Conservation (phyloP, 1,140 invertebrate species). For the Saxidomus purpurata region DNA sequence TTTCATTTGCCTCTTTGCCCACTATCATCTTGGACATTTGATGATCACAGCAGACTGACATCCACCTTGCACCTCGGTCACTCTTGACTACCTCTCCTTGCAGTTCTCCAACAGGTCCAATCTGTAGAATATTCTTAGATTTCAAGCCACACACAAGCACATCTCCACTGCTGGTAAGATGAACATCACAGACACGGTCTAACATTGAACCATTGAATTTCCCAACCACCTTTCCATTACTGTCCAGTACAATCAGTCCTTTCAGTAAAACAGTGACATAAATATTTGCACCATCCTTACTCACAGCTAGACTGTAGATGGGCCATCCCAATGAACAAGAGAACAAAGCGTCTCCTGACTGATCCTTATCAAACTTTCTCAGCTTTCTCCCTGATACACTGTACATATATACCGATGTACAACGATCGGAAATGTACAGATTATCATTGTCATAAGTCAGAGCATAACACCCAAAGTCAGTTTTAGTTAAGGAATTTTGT, state of each 20-base stretch:
- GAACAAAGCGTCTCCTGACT: too few relatives aligned
- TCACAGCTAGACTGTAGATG: background rate
- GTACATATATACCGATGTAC: too few relatives aligned
- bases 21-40: background rate
- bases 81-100: background rate
- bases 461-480: background rate
- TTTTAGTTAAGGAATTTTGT: background rate
- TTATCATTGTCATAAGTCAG: background rate
- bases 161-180: too few relatives aligned
- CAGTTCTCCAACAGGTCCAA: background rate
- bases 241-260: slow-evolving; percentile 3
- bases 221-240: background rate
- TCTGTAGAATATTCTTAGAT: background rate
- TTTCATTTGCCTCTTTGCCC: too few relatives aligned
- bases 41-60: background rate
- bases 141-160: background rate
- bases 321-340: background rate
- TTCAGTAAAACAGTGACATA: background rate
- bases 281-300: background rate
- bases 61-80: background rate
- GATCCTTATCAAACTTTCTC: too few relatives aligned
- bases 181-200: too few relatives aligned
- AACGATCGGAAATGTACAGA: background rate
- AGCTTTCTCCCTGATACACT: too few relatives aligned
- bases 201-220: too few relatives aligned